A percentile compares a stretch with the other conserved stretches of the same genome.
These are phyloP conservation scores for Alfaro cultratus DNA, from an alignment of 2,797 vertebrate genomes.

Conservation along the genomic window DNA sequence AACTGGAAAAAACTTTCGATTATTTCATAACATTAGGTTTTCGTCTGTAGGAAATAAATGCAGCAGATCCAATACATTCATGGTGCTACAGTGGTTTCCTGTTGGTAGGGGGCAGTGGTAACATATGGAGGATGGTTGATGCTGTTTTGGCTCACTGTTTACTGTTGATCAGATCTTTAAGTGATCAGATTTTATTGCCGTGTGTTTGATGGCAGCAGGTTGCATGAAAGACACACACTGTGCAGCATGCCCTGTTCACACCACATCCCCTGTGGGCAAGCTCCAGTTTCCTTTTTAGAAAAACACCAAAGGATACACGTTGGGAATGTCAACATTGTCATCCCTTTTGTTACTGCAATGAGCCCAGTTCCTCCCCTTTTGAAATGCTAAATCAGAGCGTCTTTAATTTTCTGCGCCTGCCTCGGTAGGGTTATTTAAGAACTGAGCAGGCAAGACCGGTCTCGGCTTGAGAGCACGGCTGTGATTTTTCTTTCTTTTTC, in stretches of 20 bases:
- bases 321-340: constrained; percentile 70
- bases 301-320: constrained; percentile 64
- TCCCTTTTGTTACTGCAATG: constrained; percentile 69
- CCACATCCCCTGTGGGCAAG: constrained; percentile 39
- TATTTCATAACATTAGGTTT: background rate
- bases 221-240: constrained; percentile 12
- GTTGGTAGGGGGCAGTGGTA: constrained; percentile 70
- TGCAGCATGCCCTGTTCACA: constrained; percentile 28
- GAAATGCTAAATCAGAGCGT: constrained; percentile 71
- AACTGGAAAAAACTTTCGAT: background rate
- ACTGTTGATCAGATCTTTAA: constrained; percentile 17
- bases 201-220: constrained; percentile 1
- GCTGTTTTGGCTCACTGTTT: constrained; percentile 12
- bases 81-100: constrained; percentile 55
- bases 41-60: background rate
- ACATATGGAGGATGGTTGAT: constrained; percentile 45
- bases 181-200: constrained; percentile 18
- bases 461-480: constrained; percentile 43
- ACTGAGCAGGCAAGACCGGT: constrained; percentile 43
- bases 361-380: constrained; percentile 68
- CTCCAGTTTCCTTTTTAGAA: constrained; percentile 46
- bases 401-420: constrained; percentile 65
- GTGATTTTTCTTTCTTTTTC: constrained; percentile 40
- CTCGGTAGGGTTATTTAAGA: constrained; percentile 45
- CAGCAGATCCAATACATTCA: background rate